Percentiles rank a stretch among this genome's conserved stretches.
These are phyloP conservation scores for Grallaria varia DNA, from an alignment of 2,113 vertebrate genomes.

Conservation along the genomic window DNA sequence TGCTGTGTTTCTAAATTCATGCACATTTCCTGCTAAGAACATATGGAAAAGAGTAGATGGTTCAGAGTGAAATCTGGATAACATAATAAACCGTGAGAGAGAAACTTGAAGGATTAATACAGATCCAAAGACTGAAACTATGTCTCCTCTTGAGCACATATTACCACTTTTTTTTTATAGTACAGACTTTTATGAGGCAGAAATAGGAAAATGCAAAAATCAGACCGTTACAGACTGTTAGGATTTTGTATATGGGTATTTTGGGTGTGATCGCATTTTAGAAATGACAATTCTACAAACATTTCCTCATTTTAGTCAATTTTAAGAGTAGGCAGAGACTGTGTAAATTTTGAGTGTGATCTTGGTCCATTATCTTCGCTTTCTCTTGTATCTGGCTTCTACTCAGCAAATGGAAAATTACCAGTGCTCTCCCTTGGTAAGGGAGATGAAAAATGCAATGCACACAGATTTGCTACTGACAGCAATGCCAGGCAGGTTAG, in stretches of 20 bases:
- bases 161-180: conserved; percentile 32
- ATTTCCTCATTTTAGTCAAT: not conserved
- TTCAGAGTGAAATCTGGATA: conserved; percentile 61
- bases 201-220: conserved; percentile 47
- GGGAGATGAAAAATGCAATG: not conserved
- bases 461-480: not conserved
- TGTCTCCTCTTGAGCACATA: conserved; percentile 35
- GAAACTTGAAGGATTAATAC: conserved; percentile 56
- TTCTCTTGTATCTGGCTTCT: not conserved
- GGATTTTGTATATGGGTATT: conserved; percentile 9
- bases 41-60: conserved; percentile 73
- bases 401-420: not conserved
- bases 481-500: not conserved
- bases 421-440: fast-evolving
- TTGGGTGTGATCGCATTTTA: not conserved
- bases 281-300: not conserved
- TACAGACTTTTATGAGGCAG: conserved; percentile 23
- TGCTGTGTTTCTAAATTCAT: conserved; percentile 69
- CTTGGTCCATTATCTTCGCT: not conserved
- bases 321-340: not conserved
- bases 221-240: conserved; percentile 7
- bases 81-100: conserved; percentile 67
- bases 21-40: conserved; percentile 67
- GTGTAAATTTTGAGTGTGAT: not conserved
- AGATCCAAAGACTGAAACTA: conserved; percentile 47